Evolutionary conservation across 1,140 invertebrate species (phyloP), one percentile per base, ranked within the genome.

Genomic region (Drosophila virilis): DNA sequence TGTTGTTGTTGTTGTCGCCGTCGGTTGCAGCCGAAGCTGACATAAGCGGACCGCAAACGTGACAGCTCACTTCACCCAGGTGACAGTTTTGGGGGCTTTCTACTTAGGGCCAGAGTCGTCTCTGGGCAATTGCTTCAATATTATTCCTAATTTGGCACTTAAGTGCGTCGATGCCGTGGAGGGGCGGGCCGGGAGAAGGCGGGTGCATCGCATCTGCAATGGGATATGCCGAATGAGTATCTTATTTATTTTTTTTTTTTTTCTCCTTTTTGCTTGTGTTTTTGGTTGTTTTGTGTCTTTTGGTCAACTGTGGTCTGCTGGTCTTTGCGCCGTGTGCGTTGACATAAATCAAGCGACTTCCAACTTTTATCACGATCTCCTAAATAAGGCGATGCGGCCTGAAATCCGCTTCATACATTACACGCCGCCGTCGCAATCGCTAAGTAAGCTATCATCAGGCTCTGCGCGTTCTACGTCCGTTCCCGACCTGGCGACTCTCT

Each of bases 311-410:
- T 62, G 38, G 12, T 61, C 28, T 59, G 57, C 48, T 22, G 32
- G 38, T 51, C 48, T 58, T 68, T 73, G 61, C 43, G 45, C 42
- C 61, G 54, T 77, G 69, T 85, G 80, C 84, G 85, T 90, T 90
- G 90, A 91, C 91, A 91, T 91, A 91, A 91, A 91, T 91, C 90
- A 91, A 90, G 90, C 81, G 90, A 91, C 90, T 91, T 91, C 90
- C 84, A 90, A 91, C 76, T 91, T 91, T 91, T 91, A 91, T 91
- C 90, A 91, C 90, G 90, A 91, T 91, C 90, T 91, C 84, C 79
- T 91, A 91, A 91, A 91, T 91, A 91, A 91, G 91, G 86, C 84
- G 84, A 88, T 65, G 82, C 83, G 65, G 73, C 74, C 82, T 71
- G 77, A 84, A 88, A 89, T 86, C 80, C 84, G 80, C 84, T 86